These are phyloP conservation scores for Dendronephthya gigantea DNA, from an alignment of 64 coral and sea anemone species.

Conservation along the genomic window DNA sequence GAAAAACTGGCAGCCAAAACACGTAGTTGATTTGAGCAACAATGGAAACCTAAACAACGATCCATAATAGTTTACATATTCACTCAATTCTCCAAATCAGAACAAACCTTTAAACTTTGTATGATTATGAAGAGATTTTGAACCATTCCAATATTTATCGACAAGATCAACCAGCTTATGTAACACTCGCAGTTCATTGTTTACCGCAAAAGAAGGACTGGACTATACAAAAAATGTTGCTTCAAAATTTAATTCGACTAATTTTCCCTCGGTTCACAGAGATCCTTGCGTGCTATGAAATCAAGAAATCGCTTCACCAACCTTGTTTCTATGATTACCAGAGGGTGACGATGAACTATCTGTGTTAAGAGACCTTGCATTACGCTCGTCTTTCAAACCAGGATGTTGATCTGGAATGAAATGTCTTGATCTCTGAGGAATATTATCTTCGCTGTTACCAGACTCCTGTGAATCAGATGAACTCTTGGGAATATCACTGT, in stretches of 20 bases:
- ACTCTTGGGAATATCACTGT: neutral
- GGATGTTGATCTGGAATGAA: neutral
- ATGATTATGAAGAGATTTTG: constrained; percentile 83
- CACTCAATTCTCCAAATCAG: neutral
- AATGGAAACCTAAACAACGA: neutral
- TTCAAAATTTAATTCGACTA: too few relatives aligned
- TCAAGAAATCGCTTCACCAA: too few relatives aligned
- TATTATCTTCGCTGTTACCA: neutral
- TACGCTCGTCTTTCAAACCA: neutral
- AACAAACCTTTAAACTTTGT: constrained; percentile 79
- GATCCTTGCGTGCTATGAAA: too few relatives aligned
- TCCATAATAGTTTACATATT: neutral
- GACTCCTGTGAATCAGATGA: neutral
- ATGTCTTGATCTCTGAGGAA: neutral
- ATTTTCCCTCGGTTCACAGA: too few relatives aligned
- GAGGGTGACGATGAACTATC: too few relatives aligned
- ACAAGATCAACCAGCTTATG: constrained; percentile 86
- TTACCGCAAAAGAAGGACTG: neutral
- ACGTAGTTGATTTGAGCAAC: neutral
- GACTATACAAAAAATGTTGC: neutral
- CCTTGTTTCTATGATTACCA: too few relatives aligned
- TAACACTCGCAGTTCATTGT: constrained; percentile 7
- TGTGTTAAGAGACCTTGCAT: too few relatives aligned
- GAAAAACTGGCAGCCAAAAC: too few relatives aligned
- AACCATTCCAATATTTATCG: constrained; percentile 99